Conservation (phyloP, 2,113 vertebrate genomes). For the Corvus cornix region DNA sequence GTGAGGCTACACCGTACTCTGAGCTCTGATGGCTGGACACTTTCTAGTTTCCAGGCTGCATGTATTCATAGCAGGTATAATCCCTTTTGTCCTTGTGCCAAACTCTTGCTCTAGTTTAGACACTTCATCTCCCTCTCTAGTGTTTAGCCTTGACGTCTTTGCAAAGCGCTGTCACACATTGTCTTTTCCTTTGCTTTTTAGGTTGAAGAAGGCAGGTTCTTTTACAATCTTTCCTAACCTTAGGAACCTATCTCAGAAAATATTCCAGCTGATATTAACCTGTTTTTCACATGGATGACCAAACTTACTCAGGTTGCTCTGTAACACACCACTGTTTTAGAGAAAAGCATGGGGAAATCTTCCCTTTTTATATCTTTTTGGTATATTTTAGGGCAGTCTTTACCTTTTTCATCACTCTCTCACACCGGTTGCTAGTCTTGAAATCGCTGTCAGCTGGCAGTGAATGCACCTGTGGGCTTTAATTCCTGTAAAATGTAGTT, state of each 20-base stretch:
- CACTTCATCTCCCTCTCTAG: neutral
- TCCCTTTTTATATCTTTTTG: neutral
- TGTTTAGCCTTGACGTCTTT: neutral
- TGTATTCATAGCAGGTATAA: slow-evolving; percentile 56
- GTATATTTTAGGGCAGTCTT: neutral
- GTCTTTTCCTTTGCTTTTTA: neutral
- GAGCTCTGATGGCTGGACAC: slow-evolving; percentile 28
- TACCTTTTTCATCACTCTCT: neutral
- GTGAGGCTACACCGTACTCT: slow-evolving; percentile 9
- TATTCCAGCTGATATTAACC: neutral
- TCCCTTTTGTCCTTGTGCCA: slow-evolving; percentile 56
- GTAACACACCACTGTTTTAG: neutral
- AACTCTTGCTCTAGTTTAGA: neutral
- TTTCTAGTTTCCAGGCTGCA: slow-evolving; percentile 8
- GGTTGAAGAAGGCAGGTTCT: neutral
- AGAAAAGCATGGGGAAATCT: neutral
- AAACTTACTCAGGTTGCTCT: neutral
- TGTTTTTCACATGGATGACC: neutral
- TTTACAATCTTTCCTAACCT: neutral
- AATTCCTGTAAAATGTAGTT: neutral
- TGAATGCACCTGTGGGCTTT: neutral
- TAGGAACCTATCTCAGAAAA: neutral
- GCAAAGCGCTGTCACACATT: neutral
- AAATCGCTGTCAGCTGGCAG: neutral
- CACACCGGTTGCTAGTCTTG: neutral